phyloP scores from a whole-genome alignment of 1,140 invertebrate genomes.

The Drosophila tani region DNA sequence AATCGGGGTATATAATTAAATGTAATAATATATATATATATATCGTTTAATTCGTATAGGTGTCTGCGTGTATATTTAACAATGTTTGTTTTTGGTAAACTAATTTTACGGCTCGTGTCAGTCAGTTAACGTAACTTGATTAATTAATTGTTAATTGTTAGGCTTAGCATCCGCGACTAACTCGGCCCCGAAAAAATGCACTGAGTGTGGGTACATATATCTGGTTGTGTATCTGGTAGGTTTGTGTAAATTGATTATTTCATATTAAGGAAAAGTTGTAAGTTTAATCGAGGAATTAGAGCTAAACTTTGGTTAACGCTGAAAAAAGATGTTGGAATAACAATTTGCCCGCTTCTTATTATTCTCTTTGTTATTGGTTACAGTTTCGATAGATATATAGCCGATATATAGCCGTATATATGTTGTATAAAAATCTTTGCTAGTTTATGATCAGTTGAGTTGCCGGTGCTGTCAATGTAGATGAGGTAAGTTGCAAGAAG shows the following conservation, averaged over 20 bases:
- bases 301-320: constrained; percentile 46
- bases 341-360: constrained; percentile 22
- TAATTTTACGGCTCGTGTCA: constrained; percentile 57
- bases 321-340: constrained; percentile 49
- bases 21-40: constrained; percentile 45
- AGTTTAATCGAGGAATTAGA: constrained; percentile 42
- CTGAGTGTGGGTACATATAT: constrained; percentile 30
- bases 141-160: constrained; percentile 27
- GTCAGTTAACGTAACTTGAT: constrained; percentile 48
- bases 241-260: constrained; percentile 38
- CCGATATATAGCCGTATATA: constrained; percentile 32
- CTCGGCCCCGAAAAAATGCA: constrained; percentile 49
- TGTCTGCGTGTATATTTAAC: constrained; percentile 52
- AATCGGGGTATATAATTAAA: constrained; percentile 48
- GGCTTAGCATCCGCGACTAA: constrained; percentile 40
- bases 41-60: constrained; percentile 42
- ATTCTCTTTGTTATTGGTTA: constrained; percentile 20
- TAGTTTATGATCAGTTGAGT: constrained; percentile 52
- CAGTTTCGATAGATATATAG: constrained; percentile 42
- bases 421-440: constrained; percentile 69
- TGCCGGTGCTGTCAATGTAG: constrained; percentile 73
- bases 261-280: constrained; percentile 29
- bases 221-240: constrained; percentile 9
- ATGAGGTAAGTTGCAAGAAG: constrained; percentile 80
- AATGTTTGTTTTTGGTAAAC: constrained; percentile 41